Conservation (phyloP, 2,888 invertebrate species). For the Agonopterix heracliana region DNA sequence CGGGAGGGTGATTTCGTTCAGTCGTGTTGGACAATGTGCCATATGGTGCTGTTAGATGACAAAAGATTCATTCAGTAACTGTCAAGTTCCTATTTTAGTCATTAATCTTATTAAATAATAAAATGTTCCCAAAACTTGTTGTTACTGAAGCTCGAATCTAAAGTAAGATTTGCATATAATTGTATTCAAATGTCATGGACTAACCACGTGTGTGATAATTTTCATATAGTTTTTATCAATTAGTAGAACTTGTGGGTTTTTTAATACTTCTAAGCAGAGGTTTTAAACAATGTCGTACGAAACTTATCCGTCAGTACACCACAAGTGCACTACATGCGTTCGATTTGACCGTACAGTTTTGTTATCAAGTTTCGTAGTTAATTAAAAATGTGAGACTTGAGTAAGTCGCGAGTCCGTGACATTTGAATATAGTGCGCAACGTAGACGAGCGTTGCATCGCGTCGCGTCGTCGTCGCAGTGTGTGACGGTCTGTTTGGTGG, state of each 20-base stretch:
- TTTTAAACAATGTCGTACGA: too few species aligned
- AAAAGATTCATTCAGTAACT: conserved; percentile 5
- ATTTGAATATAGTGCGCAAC: not conserved
- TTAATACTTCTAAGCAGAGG: too few species aligned
- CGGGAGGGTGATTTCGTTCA: too few species aligned
- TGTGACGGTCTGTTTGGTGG: conserved; percentile 41
- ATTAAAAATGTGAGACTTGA: too few species aligned
- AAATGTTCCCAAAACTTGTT: not conserved
- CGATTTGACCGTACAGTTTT: too few species aligned
- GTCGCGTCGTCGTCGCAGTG: conserved; percentile 4
- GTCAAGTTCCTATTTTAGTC: conserved; percentile 1
- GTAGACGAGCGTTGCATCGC: not conserved
- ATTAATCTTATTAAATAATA: not conserved
- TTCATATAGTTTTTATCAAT: too few species aligned
- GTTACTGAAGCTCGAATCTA: conserved; percentile 2
- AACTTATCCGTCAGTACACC: too few species aligned
- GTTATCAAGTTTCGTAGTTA: too few species aligned
- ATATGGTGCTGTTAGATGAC: conserved; percentile 1
- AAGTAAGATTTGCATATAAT: not conserved
- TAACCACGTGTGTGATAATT: not conserved
- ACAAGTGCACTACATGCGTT: too few species aligned
- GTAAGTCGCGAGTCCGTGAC: not conserved
- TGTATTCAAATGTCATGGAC: not conserved
- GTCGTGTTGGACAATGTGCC: too few species aligned
- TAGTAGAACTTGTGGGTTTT: too few species aligned